Evolutionary conservation across 2,113 vertebrate genomes (phyloP), one percentile per base, ranked within the genome.

Genomic region (Centrocercus urophasianus): DNA sequence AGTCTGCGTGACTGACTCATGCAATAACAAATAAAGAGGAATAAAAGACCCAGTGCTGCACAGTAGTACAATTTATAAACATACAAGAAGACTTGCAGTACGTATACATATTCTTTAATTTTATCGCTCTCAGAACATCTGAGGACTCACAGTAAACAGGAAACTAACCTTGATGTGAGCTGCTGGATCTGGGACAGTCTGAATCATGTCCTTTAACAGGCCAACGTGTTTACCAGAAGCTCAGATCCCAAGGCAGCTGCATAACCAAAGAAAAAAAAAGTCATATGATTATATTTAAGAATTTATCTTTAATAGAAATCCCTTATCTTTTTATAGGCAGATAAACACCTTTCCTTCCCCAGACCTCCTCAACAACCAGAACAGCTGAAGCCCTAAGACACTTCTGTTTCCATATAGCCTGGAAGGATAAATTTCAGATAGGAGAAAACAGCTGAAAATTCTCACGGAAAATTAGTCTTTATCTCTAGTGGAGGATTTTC

Each of bases 171-270:
- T 98, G 97, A 98, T 97, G 88, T 98, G 96, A 95, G 96, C 98
- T 97, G 97, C 97, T 96, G 98, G 97, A 96, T 98, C 98, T 63
- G 98, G 98, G 96, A 98, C 98, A 98, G 97, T 98, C 96, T 98
- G 98, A 97, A 98, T 97, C 98, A 98, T 98, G 98, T 98, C 98
- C 98, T 98, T 97, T 71, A 93, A 86, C 59, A 92, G 92, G 94
- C 88, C 93, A 96, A 28, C 8, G 59, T 90, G 59, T 82, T 95
- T 87, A 96, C 81, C 96, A 96, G 89, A 94, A 90, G 40, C 70
- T 95, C 91, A 96, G 96, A 96, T 94, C 94, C 91, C 36, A 70
- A 85, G 80, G 88, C 81, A 96, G 94, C 98, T 98, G 83, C 78
- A 91, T 66, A 94, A 91, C 34, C 88, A 95, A 91, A 77, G 76